Evolutionary conservation across 1,140 invertebrate species (phyloP).

Genomic region (Euborellia annulipes): DNA sequence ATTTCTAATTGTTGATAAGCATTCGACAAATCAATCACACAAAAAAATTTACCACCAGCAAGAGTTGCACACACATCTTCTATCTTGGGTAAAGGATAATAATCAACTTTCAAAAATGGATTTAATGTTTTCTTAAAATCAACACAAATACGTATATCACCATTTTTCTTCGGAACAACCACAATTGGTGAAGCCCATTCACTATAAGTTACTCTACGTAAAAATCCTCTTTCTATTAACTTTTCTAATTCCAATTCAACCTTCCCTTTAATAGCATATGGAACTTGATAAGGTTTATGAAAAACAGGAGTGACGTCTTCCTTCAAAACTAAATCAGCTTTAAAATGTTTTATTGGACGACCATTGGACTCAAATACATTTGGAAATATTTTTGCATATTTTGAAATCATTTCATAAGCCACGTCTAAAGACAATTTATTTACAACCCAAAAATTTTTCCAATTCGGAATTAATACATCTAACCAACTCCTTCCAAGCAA

Average conservation of each 20-base stretch:
- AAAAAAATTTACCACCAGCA: constrained; percentile 1
- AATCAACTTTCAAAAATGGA: neutral
- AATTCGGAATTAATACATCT: too few species aligned
- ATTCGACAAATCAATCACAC: constrained; percentile 4
- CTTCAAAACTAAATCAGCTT: too few species aligned
- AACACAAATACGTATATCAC: constrained; percentile 18
- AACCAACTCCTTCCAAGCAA: too few species aligned
- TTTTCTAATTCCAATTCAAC: constrained; percentile 3
- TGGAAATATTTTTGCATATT: too few species aligned
- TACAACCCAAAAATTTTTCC: too few species aligned
- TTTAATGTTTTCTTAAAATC: constrained; percentile 18
- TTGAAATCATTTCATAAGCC: too few species aligned
- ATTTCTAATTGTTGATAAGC: constrained; percentile 1
- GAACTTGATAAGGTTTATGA: neutral
- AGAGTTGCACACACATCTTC: constrained; percentile 4
- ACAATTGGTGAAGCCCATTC: constrained; percentile 25
- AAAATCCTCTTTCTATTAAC: neutral
- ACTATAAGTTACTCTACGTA: constrained; percentile 9
- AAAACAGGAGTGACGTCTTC: neutral
- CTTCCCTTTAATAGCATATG: constrained; percentile 1
- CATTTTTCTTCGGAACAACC: constrained; percentile 18
- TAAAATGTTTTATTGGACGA: too few species aligned
- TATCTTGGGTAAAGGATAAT: constrained; percentile 2
- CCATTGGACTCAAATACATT: too few species aligned
- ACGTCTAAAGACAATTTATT: too few species aligned